Percentiles rank a stretch among this genome's conserved stretches.
Conservation (phyloP, 2,113 vertebrate species). For the Semnornis frantzii region DNA sequence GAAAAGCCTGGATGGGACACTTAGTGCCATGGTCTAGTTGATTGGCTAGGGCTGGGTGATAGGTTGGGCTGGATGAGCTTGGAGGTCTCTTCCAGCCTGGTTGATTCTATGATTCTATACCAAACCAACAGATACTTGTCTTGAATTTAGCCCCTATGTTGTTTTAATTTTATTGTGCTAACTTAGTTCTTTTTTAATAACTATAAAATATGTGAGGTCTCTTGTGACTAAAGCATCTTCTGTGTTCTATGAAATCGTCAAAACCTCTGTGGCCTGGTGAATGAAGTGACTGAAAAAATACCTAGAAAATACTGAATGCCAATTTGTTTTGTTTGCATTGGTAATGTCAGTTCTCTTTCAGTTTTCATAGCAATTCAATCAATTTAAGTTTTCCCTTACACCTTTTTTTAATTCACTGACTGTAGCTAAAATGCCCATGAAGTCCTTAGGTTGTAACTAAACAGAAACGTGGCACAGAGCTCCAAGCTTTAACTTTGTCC, state of each 20-base stretch:
- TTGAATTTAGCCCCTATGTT: not conserved
- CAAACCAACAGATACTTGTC: not conserved
- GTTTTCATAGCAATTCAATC: not conserved
- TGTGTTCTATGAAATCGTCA: not conserved
- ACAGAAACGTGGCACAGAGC: not conserved
- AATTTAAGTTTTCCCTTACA: not conserved
- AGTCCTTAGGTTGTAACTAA: not conserved
- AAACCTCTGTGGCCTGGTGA: not conserved
- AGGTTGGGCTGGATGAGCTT: too few species aligned
- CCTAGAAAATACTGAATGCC: not conserved
- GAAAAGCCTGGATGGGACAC: too few species aligned
- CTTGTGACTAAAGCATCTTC: slow-evolving; percentile 38
- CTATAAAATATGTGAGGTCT: slow-evolving; percentile 37
- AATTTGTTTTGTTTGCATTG: not conserved
- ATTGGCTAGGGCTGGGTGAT: too few species aligned
- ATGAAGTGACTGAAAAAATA: not conserved
- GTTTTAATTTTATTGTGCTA: not conserved
- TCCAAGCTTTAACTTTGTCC: not conserved
- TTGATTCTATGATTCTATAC: too few species aligned
- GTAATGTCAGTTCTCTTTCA: not conserved
- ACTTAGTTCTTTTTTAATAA: not conserved
- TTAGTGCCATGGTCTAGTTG: too few species aligned
- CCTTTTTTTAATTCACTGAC: not conserved
- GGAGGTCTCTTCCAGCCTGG: too few species aligned
- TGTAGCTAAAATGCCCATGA: not conserved